Conservation (phyloP, 2,797 vertebrate genomes). For the Onychomys arenicola region DNA sequence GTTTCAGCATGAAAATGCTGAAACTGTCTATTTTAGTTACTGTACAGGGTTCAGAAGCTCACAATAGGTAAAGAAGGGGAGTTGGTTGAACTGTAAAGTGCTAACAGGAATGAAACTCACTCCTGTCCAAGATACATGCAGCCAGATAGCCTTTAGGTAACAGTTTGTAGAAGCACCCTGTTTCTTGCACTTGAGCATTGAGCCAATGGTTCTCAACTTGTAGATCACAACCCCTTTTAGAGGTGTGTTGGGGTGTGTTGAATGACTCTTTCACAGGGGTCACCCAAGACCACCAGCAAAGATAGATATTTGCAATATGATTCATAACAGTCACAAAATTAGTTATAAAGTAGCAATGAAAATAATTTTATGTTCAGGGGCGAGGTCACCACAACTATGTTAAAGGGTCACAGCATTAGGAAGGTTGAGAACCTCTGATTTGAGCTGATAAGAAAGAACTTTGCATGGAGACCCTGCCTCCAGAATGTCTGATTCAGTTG, state of each 20-base stretch:
- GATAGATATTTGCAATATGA: too few species aligned
- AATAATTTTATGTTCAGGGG: background rate
- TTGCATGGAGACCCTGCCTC: background rate
- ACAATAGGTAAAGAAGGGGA: conserved; percentile 36
- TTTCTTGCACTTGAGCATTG: background rate
- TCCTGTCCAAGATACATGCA: background rate
- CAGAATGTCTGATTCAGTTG: background rate
- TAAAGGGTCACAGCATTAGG: background rate
- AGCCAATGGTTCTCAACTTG: background rate
- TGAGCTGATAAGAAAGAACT: background rate
- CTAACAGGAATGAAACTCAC: background rate
- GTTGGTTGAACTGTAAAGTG: conserved; percentile 8
- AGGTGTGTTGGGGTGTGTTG: background rate
- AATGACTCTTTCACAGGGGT: background rate
- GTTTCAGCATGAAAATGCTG: conserved; percentile 58
- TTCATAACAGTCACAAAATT: background rate
- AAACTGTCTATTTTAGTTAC: conserved; percentile 56
- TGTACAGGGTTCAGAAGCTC: conserved; percentile 14
- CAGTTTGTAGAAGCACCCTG: background rate
- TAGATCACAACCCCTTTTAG: background rate
- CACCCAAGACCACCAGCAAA: background rate
- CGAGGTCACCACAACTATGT: background rate
- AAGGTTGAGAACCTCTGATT: background rate
- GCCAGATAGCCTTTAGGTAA: background rate
- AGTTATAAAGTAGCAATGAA: background rate